Conservation (phyloP, 2,113 vertebrate species). For the Muntiacus reevesi region DNA sequence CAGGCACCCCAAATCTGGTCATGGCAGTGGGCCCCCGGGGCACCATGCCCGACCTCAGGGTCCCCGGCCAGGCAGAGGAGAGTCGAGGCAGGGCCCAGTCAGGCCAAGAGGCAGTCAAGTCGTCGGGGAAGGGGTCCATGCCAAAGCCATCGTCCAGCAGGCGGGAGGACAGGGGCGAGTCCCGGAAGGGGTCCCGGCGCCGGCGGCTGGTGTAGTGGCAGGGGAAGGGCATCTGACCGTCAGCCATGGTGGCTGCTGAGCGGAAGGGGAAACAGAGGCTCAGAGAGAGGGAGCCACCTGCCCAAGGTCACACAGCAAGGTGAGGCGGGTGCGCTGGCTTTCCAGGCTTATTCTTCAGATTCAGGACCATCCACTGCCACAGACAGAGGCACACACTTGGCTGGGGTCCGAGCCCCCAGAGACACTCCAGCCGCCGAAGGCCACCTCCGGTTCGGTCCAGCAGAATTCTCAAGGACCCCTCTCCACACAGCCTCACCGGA, state of each 20-base stretch:
- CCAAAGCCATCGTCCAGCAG: constrained; percentile 96
- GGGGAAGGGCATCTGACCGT: constrained; percentile 89
- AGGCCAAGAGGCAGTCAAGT: constrained; percentile 93
- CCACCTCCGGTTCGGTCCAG: not conserved
- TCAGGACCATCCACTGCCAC: constrained; percentile 28
- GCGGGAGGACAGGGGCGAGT: constrained; percentile 87
- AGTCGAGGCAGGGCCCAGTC: constrained; percentile 95
- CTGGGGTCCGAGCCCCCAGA: not conserved
- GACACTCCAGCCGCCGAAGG: not conserved
- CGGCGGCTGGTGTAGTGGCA: constrained; percentile 86
- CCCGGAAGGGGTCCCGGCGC: constrained; percentile 92
- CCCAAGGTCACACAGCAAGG: constrained; percentile 49
- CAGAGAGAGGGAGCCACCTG: constrained; percentile 29
- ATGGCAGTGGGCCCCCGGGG: constrained; percentile 80
- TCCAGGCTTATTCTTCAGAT: not conserved
- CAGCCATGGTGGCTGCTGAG: constrained; percentile 87
- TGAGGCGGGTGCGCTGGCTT: not conserved
- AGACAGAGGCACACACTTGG: not conserved
- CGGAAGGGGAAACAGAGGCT: constrained; percentile 27
- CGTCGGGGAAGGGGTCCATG: constrained; percentile 91
- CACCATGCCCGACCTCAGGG: constrained; percentile 86
- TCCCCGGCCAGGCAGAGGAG: constrained; percentile 87
- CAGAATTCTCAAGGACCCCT: not conserved
- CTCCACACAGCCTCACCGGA: not conserved
- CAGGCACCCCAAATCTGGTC: constrained; percentile 82